Percentiles rank a stretch among this genome's conserved stretches.
These are phyloP conservation scores for Bovichtus variegatus DNA, from an alignment of 2,797 vertebrate genomes.

Conservation along the genomic window DNA sequence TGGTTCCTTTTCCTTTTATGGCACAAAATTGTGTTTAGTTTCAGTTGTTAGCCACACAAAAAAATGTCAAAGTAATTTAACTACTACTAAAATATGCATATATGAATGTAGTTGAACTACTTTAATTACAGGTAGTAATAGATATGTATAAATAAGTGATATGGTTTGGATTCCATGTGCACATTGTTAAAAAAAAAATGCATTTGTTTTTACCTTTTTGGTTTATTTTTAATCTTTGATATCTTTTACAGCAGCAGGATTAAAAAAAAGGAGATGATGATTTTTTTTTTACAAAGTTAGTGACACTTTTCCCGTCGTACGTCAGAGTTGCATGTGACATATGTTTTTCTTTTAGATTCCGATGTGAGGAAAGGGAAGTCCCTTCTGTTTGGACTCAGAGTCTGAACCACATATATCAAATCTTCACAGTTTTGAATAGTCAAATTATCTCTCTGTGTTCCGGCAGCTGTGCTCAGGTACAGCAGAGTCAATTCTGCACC, in stretches of 20 bases:
- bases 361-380: background rate
- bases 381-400: background rate
- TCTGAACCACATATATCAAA: conserved; percentile 17
- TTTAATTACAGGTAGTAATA: too few species aligned
- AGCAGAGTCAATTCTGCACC: background rate
- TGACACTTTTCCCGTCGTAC: fast-evolving
- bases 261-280: background rate
- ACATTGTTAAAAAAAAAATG: background rate
- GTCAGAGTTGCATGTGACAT: background rate
- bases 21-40: too few species aligned
- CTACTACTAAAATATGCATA: too few species aligned
- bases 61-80: too few species aligned
- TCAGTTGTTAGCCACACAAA: too few species aligned
- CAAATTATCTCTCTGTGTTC: conserved; percentile 47
- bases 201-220: background rate
- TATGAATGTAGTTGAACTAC: too few species aligned
- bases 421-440: conserved; percentile 70
- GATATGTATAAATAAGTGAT: background rate
- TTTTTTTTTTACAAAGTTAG: background rate
- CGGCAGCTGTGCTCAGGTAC: background rate
- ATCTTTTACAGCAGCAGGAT: background rate
- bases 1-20: too few species aligned
- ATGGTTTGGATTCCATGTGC: background rate
- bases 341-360: background rate
- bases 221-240: background rate